Percentiles rank a stretch among this genome's conserved stretches.
These are phyloP conservation scores for Helleia helle DNA, from an alignment of 2,888 invertebrate species.

Conservation along the genomic window DNA sequence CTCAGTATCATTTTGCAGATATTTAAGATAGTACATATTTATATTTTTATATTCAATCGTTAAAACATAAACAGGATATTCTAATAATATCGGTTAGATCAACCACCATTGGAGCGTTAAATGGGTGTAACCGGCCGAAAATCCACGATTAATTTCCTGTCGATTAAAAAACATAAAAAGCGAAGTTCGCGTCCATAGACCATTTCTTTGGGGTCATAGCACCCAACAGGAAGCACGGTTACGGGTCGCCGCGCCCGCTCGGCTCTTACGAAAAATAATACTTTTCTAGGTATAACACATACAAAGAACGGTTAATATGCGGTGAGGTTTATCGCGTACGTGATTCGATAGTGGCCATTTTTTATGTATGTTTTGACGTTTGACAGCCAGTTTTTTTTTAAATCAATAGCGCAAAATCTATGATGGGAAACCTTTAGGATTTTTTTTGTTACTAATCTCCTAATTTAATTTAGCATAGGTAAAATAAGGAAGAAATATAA, in stretches of 20 bases:
- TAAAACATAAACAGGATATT: conserved; percentile 18
- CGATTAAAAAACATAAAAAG: conserved; percentile 47
- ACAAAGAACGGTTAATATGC: conserved; percentile 16
- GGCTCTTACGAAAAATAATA: conserved; percentile 61
- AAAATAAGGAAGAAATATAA: no score
- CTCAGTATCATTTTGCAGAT: no score
- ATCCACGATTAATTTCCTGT: conserved; percentile 63
- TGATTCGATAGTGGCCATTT: conserved; percentile 10
- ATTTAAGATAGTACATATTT: no score
- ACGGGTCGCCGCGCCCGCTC: conserved; percentile 57
- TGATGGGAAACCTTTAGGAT: no score
- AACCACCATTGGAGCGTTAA: conserved; percentile 46
- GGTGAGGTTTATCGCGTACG: conserved; percentile 9
- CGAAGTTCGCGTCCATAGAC: conserved; percentile 43
- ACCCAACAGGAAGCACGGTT: conserved; percentile 65
- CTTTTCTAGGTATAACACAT: conserved; percentile 35
- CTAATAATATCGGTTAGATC: conserved; percentile 22
- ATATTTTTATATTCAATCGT: no score
- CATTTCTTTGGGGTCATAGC: conserved; percentile 72
- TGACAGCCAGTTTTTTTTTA: neutral
- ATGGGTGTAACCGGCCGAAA: conserved; percentile 39
- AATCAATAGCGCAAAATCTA: no score
- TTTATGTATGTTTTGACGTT: conserved; percentile 5
- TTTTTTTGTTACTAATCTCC: no score
- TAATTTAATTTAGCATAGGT: no score